These are phyloP conservation scores for Pseudorectes ferrugineus DNA, from an alignment of 2,113 vertebrate genomes.

Conservation along the genomic window DNA sequence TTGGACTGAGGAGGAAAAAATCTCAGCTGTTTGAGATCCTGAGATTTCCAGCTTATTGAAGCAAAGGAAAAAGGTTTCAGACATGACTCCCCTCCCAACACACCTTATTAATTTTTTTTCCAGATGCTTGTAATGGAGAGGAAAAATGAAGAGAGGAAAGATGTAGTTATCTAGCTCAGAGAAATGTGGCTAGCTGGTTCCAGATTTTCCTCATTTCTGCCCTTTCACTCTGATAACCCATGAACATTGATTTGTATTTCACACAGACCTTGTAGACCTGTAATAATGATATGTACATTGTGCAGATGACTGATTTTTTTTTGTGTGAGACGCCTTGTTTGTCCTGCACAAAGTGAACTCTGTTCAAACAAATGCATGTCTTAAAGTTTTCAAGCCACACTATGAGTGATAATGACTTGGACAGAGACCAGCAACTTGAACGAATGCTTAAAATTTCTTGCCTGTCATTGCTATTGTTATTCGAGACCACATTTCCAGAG, in stretches of 20 bases:
- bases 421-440: not conserved
- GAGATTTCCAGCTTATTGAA: constrained; percentile 5
- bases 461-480: constrained; percentile 1
- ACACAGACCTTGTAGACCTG: not conserved
- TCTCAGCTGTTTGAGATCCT: not conserved
- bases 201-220: not conserved
- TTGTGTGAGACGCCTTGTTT: constrained; percentile 3
- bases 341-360: constrained; percentile 5
- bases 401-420: not conserved
- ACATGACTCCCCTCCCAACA: not conserved
- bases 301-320: not conserved
- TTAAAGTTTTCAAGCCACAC: not conserved
- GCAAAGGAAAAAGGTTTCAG: not conserved
- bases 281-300: not conserved
- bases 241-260: not conserved
- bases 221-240: not conserved
- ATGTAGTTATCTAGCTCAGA: constrained; percentile 27
- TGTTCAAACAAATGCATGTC: not conserved
- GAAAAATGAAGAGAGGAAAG: constrained; percentile 31
- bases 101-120: constrained; percentile 20
- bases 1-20: not conserved
- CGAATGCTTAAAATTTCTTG: constrained; percentile 11
- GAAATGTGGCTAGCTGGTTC: not conserved
- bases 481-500: not conserved
- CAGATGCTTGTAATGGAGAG: constrained; percentile 2